phyloP scores from a whole-genome alignment of 2,113 vertebrate genomes.

The Trachemys scripta region DNA sequence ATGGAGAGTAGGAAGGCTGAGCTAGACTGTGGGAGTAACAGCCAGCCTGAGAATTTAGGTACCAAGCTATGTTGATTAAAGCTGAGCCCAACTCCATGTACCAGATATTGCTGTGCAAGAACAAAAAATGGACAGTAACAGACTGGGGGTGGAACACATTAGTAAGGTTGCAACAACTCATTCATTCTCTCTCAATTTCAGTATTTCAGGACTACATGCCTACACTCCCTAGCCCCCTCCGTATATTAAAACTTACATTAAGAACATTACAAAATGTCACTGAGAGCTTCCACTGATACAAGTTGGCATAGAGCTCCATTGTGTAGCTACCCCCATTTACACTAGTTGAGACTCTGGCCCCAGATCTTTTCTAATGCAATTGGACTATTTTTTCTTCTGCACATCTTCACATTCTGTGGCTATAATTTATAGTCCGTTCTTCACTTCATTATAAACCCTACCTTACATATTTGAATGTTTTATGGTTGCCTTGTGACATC shows the following conservation, averaged over 20 bases:
- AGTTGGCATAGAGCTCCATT: neutral
- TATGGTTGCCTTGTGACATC: neutral
- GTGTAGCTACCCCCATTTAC: neutral
- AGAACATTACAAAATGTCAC: neutral
- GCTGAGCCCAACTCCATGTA: neutral
- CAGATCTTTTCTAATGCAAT: neutral
- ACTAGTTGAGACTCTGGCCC: neutral
- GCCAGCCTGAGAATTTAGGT: neutral
- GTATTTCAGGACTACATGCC: neutral
- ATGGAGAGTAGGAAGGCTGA: neutral
- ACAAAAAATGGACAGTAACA: neutral
- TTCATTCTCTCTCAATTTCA: neutral
- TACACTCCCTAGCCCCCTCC: neutral
- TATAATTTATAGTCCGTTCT: constrained; percentile 8
- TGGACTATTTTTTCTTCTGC: neutral
- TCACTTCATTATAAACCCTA: constrained; percentile 17
- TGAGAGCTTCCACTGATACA: neutral
- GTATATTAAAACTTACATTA: neutral
- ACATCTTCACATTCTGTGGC: neutral
- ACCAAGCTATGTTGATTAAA: neutral
- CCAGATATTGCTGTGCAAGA: neutral
- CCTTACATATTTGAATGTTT: constrained; percentile 26
- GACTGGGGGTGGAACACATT: neutral
- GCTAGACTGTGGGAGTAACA: neutral
- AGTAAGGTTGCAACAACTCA: neutral